Conservation (phyloP, 2,888 invertebrate species). For the Tenthredo notha region DNA sequence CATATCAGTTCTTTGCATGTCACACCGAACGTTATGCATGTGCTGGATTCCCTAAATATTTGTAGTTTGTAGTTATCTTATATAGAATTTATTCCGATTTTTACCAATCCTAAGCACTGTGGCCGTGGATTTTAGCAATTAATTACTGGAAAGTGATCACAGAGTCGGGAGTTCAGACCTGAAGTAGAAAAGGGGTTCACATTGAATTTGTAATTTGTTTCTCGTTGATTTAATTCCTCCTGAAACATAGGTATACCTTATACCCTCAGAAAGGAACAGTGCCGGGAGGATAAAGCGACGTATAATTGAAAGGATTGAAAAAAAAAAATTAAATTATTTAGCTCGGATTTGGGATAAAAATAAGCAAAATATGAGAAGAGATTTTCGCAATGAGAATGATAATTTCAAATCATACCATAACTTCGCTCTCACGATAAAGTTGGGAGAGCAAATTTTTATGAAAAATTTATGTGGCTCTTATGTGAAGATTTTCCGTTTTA, state of each 20-base stretch:
- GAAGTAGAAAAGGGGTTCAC: conserved; percentile 9
- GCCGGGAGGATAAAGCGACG: neutral
- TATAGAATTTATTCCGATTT: neutral
- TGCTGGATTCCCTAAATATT: neutral
- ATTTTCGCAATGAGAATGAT: neutral
- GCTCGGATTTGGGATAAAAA: neutral
- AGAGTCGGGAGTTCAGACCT: neutral
- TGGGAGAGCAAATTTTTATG: neutral
- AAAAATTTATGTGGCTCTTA: neutral
- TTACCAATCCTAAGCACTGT: neutral
- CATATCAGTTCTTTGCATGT: neutral
- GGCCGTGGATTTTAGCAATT: neutral
- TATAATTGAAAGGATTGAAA: neutral
- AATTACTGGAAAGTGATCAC: conserved; percentile 17
- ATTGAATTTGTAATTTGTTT: conserved; percentile 33
- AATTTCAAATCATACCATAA: neutral
- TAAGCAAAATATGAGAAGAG: neutral
- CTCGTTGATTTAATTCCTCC: conserved; percentile 22
- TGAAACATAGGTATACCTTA: neutral
- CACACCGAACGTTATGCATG: neutral
- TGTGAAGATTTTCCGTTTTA: neutral
- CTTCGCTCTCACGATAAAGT: neutral
- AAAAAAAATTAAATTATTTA: neutral
- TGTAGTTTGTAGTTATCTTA: neutral
- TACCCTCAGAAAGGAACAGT: neutral